Evolutionary conservation across 2,797 vertebrate genomes (phyloP).

Genomic region (Morus bassanus): DNA sequence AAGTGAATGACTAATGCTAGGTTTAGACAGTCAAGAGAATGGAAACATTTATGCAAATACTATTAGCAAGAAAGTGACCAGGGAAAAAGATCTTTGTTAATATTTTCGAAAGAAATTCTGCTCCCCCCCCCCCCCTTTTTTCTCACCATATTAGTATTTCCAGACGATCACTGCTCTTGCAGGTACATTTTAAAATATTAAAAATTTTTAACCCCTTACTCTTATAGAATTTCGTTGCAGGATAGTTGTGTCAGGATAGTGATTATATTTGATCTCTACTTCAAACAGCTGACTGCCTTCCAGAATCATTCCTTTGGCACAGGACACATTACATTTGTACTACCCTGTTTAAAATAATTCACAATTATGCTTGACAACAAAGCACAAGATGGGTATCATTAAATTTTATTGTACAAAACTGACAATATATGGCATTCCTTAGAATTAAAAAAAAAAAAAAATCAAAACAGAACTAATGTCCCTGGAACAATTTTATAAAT

Average conservation of each 20-base stretch:
- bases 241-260: not conserved
- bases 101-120: not conserved
- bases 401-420: constrained; percentile 62
- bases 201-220: not conserved
- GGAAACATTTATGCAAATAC: constrained; percentile 17
- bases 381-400: constrained; percentile 39
- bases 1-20: not conserved
- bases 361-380: constrained; percentile 51
- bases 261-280: not conserved
- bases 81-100: not conserved
- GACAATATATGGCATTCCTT: constrained; percentile 55
- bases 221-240: not conserved
- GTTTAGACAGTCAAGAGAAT: not conserved
- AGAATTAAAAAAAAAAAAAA: constrained; percentile 31
- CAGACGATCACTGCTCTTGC: not conserved
- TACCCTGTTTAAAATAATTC: constrained; percentile 30
- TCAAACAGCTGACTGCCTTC: constrained; percentile 2
- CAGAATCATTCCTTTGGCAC: constrained; percentile 36
- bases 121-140: too few relatives aligned
- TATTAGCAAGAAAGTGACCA: not conserved
- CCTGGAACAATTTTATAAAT: constrained; percentile 59
- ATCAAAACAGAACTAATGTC: constrained; percentile 22
- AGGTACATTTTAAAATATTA: not conserved
- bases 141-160: not conserved
- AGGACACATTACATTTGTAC: not conserved